Conservation (phyloP, 2,888 invertebrate species). For the Melinaea marsaeus region DNA sequence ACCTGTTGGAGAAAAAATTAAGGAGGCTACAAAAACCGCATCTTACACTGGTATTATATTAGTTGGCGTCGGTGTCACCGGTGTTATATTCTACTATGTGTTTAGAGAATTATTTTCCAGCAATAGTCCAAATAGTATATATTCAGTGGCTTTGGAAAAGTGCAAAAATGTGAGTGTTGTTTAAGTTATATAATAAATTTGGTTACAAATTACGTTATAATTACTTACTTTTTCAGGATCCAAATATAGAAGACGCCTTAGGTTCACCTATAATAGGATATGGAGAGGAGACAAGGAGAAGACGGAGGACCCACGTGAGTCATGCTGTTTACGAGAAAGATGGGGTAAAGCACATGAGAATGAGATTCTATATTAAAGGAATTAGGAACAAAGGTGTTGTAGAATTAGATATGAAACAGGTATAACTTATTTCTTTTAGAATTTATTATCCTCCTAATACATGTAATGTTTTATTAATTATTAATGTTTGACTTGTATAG, state of each 20-base stretch:
- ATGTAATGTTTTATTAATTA: too few relatives aligned
- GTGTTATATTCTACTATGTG: conserved; percentile 88
- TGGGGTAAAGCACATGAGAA: conserved; percentile 88
- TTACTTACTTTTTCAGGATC: conserved; percentile 66
- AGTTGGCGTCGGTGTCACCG: conserved; percentile 88
- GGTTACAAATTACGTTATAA: conserved; percentile 11
- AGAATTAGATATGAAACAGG: conserved; percentile 91
- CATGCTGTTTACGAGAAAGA: conserved; percentile 86
- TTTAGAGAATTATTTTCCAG: conserved; percentile 92
- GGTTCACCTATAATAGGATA: conserved; percentile 94
- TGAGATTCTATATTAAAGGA: conserved; percentile 95
- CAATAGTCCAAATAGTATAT: conserved; percentile 91
- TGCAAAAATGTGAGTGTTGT: conserved; percentile 79
- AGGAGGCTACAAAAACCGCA: conserved; percentile 93
- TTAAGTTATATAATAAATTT: conserved; percentile 11
- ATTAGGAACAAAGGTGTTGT: conserved; percentile 88
- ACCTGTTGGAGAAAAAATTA: conserved; percentile 86
- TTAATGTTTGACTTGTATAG: too few relatives aligned
- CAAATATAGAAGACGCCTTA: conserved; percentile 86
- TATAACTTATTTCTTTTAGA: conserved; percentile 45
- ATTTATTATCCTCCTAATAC: background rate
- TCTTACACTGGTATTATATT: conserved; percentile 91
- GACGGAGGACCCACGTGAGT: conserved; percentile 90
- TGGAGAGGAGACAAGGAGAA: conserved; percentile 90
- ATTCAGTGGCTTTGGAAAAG: conserved; percentile 85